Evolutionary conservation across 2,797 vertebrate genomes (phyloP), one percentile per base, ranked within the genome.

Genomic region (Meda fulgida): DNA sequence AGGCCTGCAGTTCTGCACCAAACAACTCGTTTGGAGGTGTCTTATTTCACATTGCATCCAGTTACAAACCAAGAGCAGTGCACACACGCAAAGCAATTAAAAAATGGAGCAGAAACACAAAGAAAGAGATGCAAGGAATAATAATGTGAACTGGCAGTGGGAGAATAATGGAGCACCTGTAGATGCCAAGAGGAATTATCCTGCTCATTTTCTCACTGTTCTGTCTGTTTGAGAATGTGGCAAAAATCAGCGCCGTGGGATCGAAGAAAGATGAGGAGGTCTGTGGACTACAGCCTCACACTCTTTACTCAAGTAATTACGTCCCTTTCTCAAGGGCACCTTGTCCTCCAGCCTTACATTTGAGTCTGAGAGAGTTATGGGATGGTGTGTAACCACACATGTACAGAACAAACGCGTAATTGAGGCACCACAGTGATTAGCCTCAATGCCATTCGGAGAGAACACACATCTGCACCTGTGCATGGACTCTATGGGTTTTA

Each of bases 361-460:
- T 0, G n/a, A 43, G 65, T 78, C 38, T 0, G 48, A 5, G 43
- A 70, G 38, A 60, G 16, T 75, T 53, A 21, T 34, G 40, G 29
- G 53, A 36, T 16, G 3, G 21, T 23, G 9, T 5, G 48, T 14
- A 29, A 78, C 48, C 60, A 67, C 60, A 43, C 65, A 53, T 55
- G 40, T 34, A 23, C 83, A 60, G 73, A 84, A 84, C 83, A 84
- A 71, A 72, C 0, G 9, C 16, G 3, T 26, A 48, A 63, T 63
- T 70, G 67, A 71, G 83, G 83, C 53, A 60, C 26, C 7, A 16
- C 40, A 79, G 83, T 31, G 83, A 84, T 94, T 95, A 93, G 95
- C 89, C 91, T 92, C 91, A 90, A 26, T 31, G 43, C 55, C 51
- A 83, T 86, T 84, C 67, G 63, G 71, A 46, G 85, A 84, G 63